Conservation (phyloP, 2,113 vertebrate species). For the Eubucco bourcierii region DNA sequence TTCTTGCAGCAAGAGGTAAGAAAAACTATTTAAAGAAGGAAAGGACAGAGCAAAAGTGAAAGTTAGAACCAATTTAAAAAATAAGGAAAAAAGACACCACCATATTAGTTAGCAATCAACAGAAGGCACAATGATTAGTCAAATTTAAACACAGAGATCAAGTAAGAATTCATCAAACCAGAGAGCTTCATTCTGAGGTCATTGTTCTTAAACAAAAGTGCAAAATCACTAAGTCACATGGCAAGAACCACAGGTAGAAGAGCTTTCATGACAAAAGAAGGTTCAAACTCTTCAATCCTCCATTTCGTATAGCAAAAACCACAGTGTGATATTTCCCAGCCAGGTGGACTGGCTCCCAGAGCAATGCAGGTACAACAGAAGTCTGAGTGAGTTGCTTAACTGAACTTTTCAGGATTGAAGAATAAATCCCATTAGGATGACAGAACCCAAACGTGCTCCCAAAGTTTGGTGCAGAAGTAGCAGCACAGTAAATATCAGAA, state of each 20-base stretch:
- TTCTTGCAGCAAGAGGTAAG: slow-evolving; percentile 89
- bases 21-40: slow-evolving; percentile 85
- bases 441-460: slow-evolving; percentile 39
- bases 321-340: not conserved
- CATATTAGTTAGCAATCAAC: slow-evolving; percentile 75
- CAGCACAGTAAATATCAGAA: slow-evolving; percentile 4
- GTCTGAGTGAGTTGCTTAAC: not conserved
- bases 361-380: not conserved
- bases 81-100: slow-evolving; percentile 73
- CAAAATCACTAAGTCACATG: slow-evolving; percentile 48
- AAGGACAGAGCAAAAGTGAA: slow-evolving; percentile 80
- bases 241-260: slow-evolving; percentile 49
- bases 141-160: slow-evolving; percentile 52
- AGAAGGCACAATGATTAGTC: slow-evolving; percentile 76
- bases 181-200: not conserved
- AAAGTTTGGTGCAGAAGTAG: slow-evolving; percentile 13
- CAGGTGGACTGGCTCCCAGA: slow-evolving; percentile 12
- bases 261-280: slow-evolving; percentile 43
- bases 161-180: slow-evolving; percentile 51
- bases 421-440: slow-evolving; percentile 26
- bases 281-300: slow-evolving; percentile 47
- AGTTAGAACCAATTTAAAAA: slow-evolving; percentile 83
- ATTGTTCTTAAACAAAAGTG: slow-evolving; percentile 42
- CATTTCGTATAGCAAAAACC: slow-evolving; percentile 14
- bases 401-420: slow-evolving; percentile 37